Percentiles rank a stretch among this genome's conserved stretches.
phyloP scores from a whole-genome alignment of 1,140 invertebrate species.

The Nasonia longicornis region DNA sequence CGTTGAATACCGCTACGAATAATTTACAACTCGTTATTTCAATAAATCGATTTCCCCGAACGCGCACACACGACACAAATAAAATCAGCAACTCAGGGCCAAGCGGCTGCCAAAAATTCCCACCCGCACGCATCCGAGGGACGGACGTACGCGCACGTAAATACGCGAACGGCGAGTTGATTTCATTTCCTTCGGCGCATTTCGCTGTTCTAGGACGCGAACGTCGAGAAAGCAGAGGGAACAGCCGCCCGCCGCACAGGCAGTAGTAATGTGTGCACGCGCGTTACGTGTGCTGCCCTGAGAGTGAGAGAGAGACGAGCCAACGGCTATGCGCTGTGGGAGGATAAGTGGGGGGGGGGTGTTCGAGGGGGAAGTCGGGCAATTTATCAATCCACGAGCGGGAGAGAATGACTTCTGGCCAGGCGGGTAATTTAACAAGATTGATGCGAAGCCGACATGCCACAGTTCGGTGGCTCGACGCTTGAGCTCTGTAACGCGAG shows the following conservation, averaged over 20 bases:
- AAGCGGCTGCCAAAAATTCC: neutral
- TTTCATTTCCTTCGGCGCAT: constrained; percentile 63
- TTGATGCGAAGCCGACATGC: constrained; percentile 67
- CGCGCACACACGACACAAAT: too few relatives aligned
- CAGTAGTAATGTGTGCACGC: neutral
- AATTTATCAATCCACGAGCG: constrained; percentile 67
- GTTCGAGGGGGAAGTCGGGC: constrained; percentile 52
- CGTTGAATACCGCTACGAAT: too few relatives aligned
- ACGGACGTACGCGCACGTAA: too few relatives aligned
- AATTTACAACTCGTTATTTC: too few relatives aligned
- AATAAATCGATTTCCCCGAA: too few relatives aligned
- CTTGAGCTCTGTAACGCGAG: constrained; percentile 38
- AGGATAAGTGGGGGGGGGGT: neutral
- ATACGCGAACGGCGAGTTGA: constrained; percentile 53
- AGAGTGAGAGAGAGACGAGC: constrained; percentile 59
- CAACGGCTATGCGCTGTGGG: neutral
- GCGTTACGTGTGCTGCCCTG: constrained; percentile 45
- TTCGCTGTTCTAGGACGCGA: constrained; percentile 57
- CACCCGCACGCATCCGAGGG: neutral
- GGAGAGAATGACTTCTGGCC: constrained; percentile 65
- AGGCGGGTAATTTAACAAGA: constrained; percentile 69
- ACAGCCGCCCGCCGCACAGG: neutral
- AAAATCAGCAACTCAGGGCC: too few relatives aligned
- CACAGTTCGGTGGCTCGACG: constrained; percentile 61
- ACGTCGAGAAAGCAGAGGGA: constrained; percentile 47